Base-by-base conservation (phyloP, 2,113 vertebrate species). In the Manacus vitellinus region DNA sequence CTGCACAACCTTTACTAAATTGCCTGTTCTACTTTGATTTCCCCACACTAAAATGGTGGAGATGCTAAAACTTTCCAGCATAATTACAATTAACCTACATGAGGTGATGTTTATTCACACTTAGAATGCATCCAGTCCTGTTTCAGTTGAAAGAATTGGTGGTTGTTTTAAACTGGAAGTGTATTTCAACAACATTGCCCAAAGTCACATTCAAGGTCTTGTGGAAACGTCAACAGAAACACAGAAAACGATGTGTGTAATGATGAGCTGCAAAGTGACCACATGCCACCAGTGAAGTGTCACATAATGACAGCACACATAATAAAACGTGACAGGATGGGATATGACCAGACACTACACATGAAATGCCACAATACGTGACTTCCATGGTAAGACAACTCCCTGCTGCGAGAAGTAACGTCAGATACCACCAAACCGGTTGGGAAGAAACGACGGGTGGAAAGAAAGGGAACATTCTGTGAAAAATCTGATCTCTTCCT, bases 391-490 rank as follows among this genome's bases (percentile, higher is more conserved):
- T 56, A 44, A 92, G 37, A 80, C n/a, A 67, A 89, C 56, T 85
- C 62, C 76, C 83, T 95, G 88, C 65, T 93, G 88, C 73, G 86
- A 78, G 76, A 89, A 59, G 15, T 47, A 47, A 63, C 33, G 44
- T 77, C 83, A 74, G 56, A 92, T 25, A 58, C 35, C 70, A 82
- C 51, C 82, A 89, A 74, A 88, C 37, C 39, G 43, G 10, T 9
- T 52, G 82, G 82, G 75, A 90, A 94, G 79, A 88, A 92, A 67
- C 0, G 0, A 31, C 1, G 19, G 89, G 22, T 39, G n/a, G 58
- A 85, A 92, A 92, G 54, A 85, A 91, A 90, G 51, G 39, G 88
- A 96, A 95, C 80, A 41, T 81, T 88, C 58, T 93, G 84, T 85
- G 72, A 88, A 71, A 88, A 68, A 80, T 66, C 68, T 59, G n/a